Percentiles rank a stretch among this genome's conserved stretches.
phyloP scores from a whole-genome alignment of 1,140 invertebrate species.

The Zaprionus capensis region DNA sequence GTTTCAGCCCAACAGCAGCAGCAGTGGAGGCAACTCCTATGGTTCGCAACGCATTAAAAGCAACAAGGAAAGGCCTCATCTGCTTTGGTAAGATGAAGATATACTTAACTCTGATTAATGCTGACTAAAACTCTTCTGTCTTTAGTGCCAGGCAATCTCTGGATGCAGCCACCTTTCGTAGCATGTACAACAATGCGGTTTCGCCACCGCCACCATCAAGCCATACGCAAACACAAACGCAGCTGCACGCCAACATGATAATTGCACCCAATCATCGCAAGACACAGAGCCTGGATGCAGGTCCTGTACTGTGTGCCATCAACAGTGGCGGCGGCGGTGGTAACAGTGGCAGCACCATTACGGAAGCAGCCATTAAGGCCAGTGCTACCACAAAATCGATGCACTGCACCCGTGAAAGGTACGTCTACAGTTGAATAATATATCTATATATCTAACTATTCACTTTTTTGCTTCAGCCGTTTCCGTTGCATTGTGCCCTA shows the following conservation, averaged over 20 bases:
- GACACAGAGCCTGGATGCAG: slow-evolving; percentile 91
- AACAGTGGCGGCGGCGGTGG: slow-evolving; percentile 37
- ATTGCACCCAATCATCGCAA: slow-evolving; percentile 88
- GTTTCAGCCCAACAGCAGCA: slow-evolving; percentile 45
- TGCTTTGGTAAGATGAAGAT: slow-evolving; percentile 59
- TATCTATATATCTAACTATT: slow-evolving; percentile 56
- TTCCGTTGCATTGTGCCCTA: slow-evolving; percentile 96
- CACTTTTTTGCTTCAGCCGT: slow-evolving; percentile 74
- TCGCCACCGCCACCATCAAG: slow-evolving; percentile 52
- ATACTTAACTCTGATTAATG: background rate
- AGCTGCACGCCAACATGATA: slow-evolving; percentile 72
- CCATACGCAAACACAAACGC: slow-evolving; percentile 55
- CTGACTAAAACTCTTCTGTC: background rate
- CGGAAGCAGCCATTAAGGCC: slow-evolving; percentile 75
- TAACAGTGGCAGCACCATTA: slow-evolving; percentile 48
- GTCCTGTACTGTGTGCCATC: slow-evolving; percentile 76
- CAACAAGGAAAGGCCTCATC: slow-evolving; percentile 73
- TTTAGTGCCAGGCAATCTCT: slow-evolving; percentile 69
- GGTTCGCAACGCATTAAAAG: slow-evolving; percentile 80
- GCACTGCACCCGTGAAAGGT: slow-evolving; percentile 76
- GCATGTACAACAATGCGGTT: slow-evolving; percentile 62
- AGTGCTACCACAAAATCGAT: slow-evolving; percentile 78
- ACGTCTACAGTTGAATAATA: background rate
- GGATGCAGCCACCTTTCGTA: slow-evolving; percentile 75
- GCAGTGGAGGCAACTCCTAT: slow-evolving; percentile 51